Evolutionary conservation across 2,888 invertebrate species (phyloP), one percentile per base, ranked within the genome.

Genomic region (Phanerotoma sp.): DNA sequence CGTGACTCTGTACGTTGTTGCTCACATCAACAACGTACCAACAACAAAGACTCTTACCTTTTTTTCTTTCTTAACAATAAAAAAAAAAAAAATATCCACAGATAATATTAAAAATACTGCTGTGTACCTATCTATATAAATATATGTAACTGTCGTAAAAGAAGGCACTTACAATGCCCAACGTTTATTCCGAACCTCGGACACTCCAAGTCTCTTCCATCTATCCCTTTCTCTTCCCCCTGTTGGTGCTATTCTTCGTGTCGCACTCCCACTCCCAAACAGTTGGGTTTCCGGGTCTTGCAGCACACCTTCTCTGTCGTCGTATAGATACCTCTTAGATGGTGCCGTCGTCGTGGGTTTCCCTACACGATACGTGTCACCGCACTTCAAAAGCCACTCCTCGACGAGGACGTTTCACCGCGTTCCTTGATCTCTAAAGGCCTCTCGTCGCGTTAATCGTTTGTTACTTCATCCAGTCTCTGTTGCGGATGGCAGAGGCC

Each of bases 401-500:
- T 49, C 50, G n/a, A n/a, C n/a, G 44, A 30, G 47, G 42, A 49
- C 49, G 49, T 40, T 49, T 38, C 49, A 28, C 30, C 21, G 11
- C 40, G 49, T 49, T 49, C 49, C 49, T 49, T 38, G 40, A 49
- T 49, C 38, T 38, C 28, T 38, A 11, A n/a, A n/a, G n/a, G 30
- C n/a, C 21, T 35, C 21, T 25, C 32, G 16, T 28, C 22, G 16
- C 16, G 45, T 50, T 51, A 53, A 57, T 58, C 51, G 61, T n/a
- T n/a, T n/a, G n/a, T 25, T 22, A 37, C 28, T 15, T 16, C 5
- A 18, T 11, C 3, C 7, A 20, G 41, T 18, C 11, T 21, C 7
- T 54, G 64, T 58, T 58, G n/a, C n/a, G 54, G 61, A 56, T 61
- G 61, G 57, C 62, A 60, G 60, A 61, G 65, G 57, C 62, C 63